Conservation (phyloP, 2,113 vertebrate genomes). For the Barnardius zonarius region DNA sequence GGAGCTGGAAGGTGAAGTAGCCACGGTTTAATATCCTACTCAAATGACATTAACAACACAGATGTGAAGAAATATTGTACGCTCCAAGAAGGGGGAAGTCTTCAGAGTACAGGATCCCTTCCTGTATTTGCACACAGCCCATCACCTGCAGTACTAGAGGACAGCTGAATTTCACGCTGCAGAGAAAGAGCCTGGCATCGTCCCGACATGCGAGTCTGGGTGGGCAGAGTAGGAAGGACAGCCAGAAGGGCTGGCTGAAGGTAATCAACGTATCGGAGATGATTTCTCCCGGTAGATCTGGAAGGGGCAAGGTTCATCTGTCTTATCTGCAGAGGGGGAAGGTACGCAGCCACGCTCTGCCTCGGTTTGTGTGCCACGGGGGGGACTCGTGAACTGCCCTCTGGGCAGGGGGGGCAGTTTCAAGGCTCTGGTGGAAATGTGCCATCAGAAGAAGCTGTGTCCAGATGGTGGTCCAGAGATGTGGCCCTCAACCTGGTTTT, state of each 20-base stretch:
- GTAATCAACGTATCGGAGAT: slow-evolving; percentile 16
- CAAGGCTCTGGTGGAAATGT: not conserved
- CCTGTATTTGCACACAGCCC: not conserved
- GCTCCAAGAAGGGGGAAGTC: not conserved
- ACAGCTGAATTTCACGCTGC: not conserved
- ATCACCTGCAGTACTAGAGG: not conserved
- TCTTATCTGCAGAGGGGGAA: slow-evolving; percentile 46
- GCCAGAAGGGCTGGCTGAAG: not conserved
- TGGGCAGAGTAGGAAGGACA: not conserved
- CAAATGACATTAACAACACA: not conserved
- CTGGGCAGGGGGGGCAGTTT: not conserved
- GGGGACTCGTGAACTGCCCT: not conserved
- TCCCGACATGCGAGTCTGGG: not conserved
- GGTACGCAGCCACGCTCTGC: not conserved
- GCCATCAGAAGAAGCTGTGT: not conserved
- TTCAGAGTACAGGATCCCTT: not conserved
- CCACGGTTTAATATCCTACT: not conserved
- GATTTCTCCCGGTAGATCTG: slow-evolving; percentile 37
- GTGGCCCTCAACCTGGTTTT: slow-evolving; percentile 26
- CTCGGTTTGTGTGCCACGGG: not conserved
- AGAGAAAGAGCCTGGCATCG: not conserved
- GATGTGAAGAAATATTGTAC: not conserved
- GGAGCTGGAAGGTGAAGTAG: not conserved
- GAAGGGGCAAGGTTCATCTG: slow-evolving; percentile 51
- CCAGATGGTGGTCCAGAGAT: not conserved